A percentile compares a stretch with the other conserved stretches of the same genome.
These are phyloP conservation scores for Eptatretus burgeri DNA, from an alignment of 2,113 vertebrate genomes.

Conservation along the genomic window DNA sequence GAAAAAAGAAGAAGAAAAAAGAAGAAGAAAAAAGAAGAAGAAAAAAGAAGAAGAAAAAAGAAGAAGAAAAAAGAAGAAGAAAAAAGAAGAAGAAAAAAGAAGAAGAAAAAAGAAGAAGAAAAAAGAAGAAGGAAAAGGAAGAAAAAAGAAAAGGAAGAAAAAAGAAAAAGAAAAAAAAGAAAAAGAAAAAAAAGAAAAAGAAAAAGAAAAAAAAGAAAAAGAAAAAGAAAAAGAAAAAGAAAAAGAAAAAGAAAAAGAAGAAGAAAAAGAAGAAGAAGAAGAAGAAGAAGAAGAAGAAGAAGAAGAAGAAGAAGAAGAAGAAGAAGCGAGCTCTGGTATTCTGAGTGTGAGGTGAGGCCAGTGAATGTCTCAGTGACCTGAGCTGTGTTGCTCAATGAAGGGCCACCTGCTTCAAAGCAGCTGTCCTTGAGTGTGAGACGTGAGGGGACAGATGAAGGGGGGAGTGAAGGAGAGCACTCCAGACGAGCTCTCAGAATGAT, in stretches of 20 bases:
- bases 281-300: background rate
- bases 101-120: background rate
- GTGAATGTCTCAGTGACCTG: too few species aligned
- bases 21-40: rapidly evolving
- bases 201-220: too few species aligned
- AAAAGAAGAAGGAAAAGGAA: background rate
- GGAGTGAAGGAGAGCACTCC: too few species aligned
- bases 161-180: background rate
- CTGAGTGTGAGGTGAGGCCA: too few species aligned
- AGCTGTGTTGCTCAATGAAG: too few species aligned
- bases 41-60: background rate
- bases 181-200: background rate
- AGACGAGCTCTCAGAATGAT: too few species aligned
- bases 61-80: background rate
- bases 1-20: background rate
- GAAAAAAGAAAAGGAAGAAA: background rate
- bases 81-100: background rate
- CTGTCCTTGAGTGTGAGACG: too few species aligned
- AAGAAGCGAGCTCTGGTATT: background rate
- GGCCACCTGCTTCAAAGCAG: too few species aligned
- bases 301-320: background rate
- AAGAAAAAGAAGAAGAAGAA: background rate
- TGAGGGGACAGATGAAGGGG: too few species aligned
- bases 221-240: background rate
- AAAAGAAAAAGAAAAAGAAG: constrained; percentile 1